Percentiles rank a stretch among this genome's conserved stretches.
phyloP scores from a whole-genome alignment of 2,113 vertebrate species.

The Scartelaos histophorus region DNA sequence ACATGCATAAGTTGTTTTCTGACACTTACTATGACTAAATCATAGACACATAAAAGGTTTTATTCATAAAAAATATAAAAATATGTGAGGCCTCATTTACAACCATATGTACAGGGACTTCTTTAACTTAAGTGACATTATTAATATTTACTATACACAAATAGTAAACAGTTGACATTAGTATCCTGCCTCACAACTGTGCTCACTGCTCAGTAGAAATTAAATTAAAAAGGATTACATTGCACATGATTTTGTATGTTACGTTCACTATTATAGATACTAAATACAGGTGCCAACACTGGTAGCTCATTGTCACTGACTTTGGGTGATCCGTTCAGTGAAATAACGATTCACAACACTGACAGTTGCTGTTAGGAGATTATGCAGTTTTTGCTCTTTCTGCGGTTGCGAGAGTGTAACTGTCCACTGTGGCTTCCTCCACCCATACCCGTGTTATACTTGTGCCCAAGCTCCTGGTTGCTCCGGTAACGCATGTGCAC shows the following conservation, averaged over 20 bases:
- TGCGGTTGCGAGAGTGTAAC: conserved; percentile 89
- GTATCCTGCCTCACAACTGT: conserved; percentile 52
- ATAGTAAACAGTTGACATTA: conserved; percentile 66
- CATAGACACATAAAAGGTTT: conserved; percentile 83
- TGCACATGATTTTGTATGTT: conserved; percentile 59
- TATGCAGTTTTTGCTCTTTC: conserved; percentile 99
- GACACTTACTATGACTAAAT: conserved; percentile 79
- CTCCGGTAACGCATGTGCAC: conserved; percentile 91
- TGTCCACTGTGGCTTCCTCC: conserved; percentile 87
- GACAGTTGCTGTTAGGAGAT: conserved; percentile 83
- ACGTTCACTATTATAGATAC: conserved; percentile 51
- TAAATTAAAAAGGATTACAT: conserved; percentile 36
- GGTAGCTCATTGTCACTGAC: conserved; percentile 55
- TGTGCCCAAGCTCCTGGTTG: conserved; percentile 92
- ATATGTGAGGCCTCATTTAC: conserved; percentile 98
- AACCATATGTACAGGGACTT: conserved; percentile 87
- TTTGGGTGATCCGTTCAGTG: conserved; percentile 35
- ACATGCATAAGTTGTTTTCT: conserved; percentile 77
- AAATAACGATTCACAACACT: conserved; percentile 64
- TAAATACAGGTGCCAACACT: conserved; percentile 68
- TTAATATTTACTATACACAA: conserved; percentile 80
- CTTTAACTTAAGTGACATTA: conserved; percentile 81
- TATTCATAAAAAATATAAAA: conserved; percentile 94
- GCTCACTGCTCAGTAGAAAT: conserved; percentile 50
- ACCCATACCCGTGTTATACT: conserved; percentile 83